Conservation (phyloP, 2,113 vertebrate genomes). For the Columba janthina region DNA sequence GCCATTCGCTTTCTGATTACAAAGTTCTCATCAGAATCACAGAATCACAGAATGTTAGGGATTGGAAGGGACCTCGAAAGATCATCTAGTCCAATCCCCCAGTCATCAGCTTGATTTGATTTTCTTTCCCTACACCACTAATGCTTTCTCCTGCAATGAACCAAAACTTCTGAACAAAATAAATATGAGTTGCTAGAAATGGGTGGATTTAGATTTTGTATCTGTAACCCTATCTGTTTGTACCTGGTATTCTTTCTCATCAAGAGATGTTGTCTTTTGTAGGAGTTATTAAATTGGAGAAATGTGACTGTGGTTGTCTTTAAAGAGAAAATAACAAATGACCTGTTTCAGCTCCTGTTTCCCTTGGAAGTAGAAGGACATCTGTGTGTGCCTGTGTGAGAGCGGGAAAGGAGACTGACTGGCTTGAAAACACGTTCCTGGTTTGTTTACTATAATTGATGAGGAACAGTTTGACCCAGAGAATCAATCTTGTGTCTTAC, state of each 20-base stretch:
- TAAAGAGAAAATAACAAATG: conserved; percentile 11
- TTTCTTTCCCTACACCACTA: neutral
- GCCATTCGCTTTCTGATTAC: neutral
- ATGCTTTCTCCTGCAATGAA: neutral
- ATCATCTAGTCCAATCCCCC: no score
- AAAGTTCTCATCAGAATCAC: neutral
- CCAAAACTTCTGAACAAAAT: neutral
- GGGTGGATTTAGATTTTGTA: neutral
- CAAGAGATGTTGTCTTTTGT: neutral
- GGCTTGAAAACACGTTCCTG: conserved; percentile 33
- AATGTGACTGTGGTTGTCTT: neutral
- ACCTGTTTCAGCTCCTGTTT: neutral
- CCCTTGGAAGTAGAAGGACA: conserved; percentile 35
- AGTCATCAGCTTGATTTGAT: neutral
- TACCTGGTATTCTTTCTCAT: neutral
- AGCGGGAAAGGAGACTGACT: conserved; percentile 2
- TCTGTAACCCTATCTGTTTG: neutral
- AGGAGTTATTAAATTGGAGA: neutral
- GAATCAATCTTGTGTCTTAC: conserved; percentile 64
- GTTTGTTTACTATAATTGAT: conserved; percentile 67
- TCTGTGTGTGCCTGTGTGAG: neutral
- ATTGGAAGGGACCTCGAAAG: no score
- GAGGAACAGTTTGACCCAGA: conserved; percentile 49
- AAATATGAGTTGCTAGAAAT: neutral
- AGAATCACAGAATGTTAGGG: neutral